Percentiles rank a stretch among this genome's conserved stretches.
phyloP scores from a whole-genome alignment of 2,888 invertebrate genomes.

The Xylota segnis region DNA sequence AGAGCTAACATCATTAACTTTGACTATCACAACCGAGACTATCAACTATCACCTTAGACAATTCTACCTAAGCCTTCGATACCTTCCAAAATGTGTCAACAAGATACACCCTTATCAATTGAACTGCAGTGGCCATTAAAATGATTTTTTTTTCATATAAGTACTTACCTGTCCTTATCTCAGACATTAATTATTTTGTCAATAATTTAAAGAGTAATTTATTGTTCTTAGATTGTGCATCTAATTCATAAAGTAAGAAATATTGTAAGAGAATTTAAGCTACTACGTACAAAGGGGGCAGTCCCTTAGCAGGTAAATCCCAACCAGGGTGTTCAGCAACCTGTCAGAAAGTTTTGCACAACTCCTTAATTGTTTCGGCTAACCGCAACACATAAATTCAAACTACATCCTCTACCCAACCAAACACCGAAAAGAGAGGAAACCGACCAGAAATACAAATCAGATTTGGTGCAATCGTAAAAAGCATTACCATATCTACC shows the following conservation, averaged over 20 bases:
- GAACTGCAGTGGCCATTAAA: no score
- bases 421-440: slow-evolving; percentile 52
- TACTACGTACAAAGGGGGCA: neutral
- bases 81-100: no score
- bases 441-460: slow-evolving; percentile 76
- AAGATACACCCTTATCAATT: no score
- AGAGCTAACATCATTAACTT: no score
- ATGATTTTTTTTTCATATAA: no score
- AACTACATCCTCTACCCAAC: slow-evolving; percentile 54
- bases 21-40: no score
- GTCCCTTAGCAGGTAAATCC: slow-evolving; percentile 51
- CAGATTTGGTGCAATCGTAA: slow-evolving; percentile 77
- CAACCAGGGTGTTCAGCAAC: slow-evolving; percentile 75
- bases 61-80: no score
- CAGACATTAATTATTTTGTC: no score
- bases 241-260: neutral
- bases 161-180: no score
- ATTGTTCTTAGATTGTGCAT: no score
- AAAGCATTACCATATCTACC: slow-evolving; percentile 77
- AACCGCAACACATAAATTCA: slow-evolving; percentile 80
- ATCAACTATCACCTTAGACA: no score
- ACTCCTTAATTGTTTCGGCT: slow-evolving; percentile 80
- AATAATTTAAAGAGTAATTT: no score
- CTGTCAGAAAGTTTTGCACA: slow-evolving; percentile 78
- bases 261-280: neutral